Conservation (phyloP, 37 sponge, comb jelly and placozoan species). For the Agelas oroides region DNA sequence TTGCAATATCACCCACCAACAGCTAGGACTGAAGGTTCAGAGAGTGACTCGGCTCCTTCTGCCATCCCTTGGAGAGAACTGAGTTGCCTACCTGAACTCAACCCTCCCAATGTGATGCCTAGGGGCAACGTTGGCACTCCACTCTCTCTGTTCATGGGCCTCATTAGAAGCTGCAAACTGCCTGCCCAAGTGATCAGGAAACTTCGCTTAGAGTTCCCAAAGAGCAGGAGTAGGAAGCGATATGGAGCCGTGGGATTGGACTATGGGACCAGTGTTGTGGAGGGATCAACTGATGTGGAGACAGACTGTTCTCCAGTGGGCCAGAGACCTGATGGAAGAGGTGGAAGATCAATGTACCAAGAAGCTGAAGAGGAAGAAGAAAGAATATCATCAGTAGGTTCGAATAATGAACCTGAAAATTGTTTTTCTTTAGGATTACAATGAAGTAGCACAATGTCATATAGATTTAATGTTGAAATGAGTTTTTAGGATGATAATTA, state of each 20-base stretch:
- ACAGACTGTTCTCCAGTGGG: not conserved
- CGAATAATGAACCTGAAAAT: not conserved
- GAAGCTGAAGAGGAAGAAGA: not conserved
- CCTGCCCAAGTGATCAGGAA: slow-evolving; percentile 88
- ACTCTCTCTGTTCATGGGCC: slow-evolving; percentile 56
- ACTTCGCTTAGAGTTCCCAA: slow-evolving; percentile 83
- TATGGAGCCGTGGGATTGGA: slow-evolving; percentile 86
- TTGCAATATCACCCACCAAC: no score
- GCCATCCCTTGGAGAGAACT: slow-evolving; percentile 44
- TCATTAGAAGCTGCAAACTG: slow-evolving; percentile 78
- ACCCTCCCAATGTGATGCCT: slow-evolving; percentile 89
- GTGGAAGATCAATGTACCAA: not conserved
- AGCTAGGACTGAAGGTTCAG: not conserved
- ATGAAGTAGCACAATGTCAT: no score
- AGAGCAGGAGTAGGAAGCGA: slow-evolving; percentile 44
- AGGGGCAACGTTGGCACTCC: slow-evolving; percentile 92
- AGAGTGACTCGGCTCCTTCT: not conserved
- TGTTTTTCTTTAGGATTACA: not conserved
- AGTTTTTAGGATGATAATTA: no score
- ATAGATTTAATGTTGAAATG: no score
- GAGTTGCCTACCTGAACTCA: slow-evolving; percentile 70
- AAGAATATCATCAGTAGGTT: slow-evolving; percentile 34
- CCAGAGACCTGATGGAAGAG: no score
- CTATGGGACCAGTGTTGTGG: slow-evolving; percentile 39
- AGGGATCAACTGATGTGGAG: not conserved